These are phyloP conservation scores for Patella vulgata DNA, from an alignment of 1,140 invertebrate genomes.

Conservation along the genomic window DNA sequence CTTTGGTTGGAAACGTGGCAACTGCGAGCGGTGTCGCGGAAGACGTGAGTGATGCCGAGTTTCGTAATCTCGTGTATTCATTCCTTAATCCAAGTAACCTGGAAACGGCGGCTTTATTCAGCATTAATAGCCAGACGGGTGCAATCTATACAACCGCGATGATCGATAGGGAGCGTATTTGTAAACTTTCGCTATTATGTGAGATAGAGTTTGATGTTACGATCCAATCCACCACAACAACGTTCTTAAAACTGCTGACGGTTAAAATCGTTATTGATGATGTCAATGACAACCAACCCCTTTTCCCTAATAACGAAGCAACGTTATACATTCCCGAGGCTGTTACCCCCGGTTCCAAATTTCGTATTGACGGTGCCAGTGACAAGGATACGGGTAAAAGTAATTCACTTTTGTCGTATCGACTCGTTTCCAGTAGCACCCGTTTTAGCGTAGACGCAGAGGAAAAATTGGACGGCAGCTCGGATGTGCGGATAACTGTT, in stretches of 20 bases:
- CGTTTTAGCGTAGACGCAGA: constrained; percentile 63
- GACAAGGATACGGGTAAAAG: constrained; percentile 86
- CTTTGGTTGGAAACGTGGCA: constrained; percentile 33
- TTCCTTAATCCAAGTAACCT: constrained; percentile 29
- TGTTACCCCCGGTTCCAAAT: constrained; percentile 70
- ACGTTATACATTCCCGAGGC: constrained; percentile 66
- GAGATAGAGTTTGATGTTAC: constrained; percentile 84
- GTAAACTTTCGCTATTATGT: constrained; percentile 70
- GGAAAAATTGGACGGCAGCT: constrained; percentile 78
- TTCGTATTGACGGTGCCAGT: constrained; percentile 84
- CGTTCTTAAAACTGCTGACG: constrained; percentile 82
- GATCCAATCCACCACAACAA: constrained; percentile 81
- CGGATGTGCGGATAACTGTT: constrained; percentile 21
- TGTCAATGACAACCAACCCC: constrained; percentile 79
- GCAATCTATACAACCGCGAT: constrained; percentile 28
- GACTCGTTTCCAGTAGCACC: not conserved
- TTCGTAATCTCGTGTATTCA: constrained; percentile 19
- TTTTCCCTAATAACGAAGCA: constrained; percentile 35
- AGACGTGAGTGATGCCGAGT: constrained; percentile 11
- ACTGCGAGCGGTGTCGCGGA: constrained; percentile 19
- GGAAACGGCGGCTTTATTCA: constrained; percentile 29
- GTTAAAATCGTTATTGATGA: constrained; percentile 82
- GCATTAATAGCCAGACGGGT: constrained; percentile 32
- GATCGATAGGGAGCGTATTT: constrained; percentile 35
- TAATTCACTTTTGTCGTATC: constrained; percentile 77